Percentiles rank a stretch among this genome's conserved stretches.
phyloP scores from a whole-genome alignment of 53 echinoderm and acorn worm species.

The Glandiceps talaboti region DNA sequence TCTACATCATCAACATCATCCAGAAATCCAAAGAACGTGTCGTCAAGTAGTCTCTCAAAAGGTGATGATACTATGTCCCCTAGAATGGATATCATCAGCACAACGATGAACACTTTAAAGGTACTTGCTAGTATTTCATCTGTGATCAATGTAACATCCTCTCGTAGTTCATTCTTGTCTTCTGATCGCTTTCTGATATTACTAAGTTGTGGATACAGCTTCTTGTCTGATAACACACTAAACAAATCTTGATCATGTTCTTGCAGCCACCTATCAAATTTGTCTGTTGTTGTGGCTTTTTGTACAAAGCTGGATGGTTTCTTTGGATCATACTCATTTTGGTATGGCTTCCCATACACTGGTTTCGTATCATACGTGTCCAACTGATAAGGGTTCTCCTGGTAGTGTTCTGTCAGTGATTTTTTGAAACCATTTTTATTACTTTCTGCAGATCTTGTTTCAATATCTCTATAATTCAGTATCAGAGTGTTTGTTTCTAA shows the following conservation, averaged over 20 bases:
- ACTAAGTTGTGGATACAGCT: background rate
- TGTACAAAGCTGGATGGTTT: background rate
- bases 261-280: slow-evolving; percentile 1
- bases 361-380: background rate
- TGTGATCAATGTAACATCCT: background rate
- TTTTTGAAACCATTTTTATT: background rate
- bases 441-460: background rate
- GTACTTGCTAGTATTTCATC: background rate
- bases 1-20: slow-evolving; percentile 60
- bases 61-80: slow-evolving; percentile 47
- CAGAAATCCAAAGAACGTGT: slow-evolving; percentile 45
- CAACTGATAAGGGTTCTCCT: background rate
- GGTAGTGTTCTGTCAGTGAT: background rate
- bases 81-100: slow-evolving; percentile 33
- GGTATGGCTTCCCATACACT: background rate
- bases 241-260: background rate
- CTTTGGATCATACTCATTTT: background rate
- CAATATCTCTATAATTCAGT: background rate
- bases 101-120: slow-evolving; percentile 21
- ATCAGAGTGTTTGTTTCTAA: background rate
- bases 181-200: background rate
- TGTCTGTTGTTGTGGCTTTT: background rate
- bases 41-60: slow-evolving; percentile 60
- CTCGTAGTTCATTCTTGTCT: background rate
- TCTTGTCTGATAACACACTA: background rate